Base-by-base conservation (phyloP, 2,888 invertebrate genomes). In the Actias luna region DNA sequence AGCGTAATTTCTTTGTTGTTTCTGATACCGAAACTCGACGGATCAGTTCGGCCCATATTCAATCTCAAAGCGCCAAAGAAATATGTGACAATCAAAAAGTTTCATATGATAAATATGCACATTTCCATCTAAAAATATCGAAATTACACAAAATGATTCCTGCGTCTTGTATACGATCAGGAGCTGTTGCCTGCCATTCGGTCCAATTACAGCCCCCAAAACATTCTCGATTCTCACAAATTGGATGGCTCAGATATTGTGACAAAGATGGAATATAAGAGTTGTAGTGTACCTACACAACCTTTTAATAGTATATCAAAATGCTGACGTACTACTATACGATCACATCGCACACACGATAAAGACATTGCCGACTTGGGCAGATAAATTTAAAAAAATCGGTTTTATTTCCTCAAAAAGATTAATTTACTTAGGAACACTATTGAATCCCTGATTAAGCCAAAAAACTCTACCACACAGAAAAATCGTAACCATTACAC, bases 141-240 rank as follows among this genome's bases (percentile, higher is more conserved):
- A 55, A 25, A 10, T 18, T 57, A 18, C 74, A 75, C 67, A 65
- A 70, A 31, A 16, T 71, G 4, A 75, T 73, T 65, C 3, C 66
- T 60, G 29, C 36, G 35, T 8, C 35, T 35, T 8, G 35, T 35
- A 35, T 35, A 35, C 35, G 35, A 35, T 12, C 35, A 35, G 5
- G 68, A 61, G 65, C 69, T 3, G 67, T 63, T 73, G 74, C 14
- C 66, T 79, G 0, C 76, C 75, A 0, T 76, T 76, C 50, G 76
- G 78, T 0, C 62, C 76, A 8, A 67, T 67, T n/a, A 67, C 69
- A n/a, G 75, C 73, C 1, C 77, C 72, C 8, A 73, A 70, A 59
- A 63, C 42, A 4, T 76, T 74, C 57, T 67, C 71, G 0, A 55
- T 58, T 1, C 29, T 74, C 2, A 69, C 70, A 12, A 73, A 71